Percentiles rank a stretch among this genome's conserved stretches.
These are phyloP conservation scores for Coleophora flavipennella DNA, from an alignment of 2,888 invertebrate species.

Conservation along the genomic window DNA sequence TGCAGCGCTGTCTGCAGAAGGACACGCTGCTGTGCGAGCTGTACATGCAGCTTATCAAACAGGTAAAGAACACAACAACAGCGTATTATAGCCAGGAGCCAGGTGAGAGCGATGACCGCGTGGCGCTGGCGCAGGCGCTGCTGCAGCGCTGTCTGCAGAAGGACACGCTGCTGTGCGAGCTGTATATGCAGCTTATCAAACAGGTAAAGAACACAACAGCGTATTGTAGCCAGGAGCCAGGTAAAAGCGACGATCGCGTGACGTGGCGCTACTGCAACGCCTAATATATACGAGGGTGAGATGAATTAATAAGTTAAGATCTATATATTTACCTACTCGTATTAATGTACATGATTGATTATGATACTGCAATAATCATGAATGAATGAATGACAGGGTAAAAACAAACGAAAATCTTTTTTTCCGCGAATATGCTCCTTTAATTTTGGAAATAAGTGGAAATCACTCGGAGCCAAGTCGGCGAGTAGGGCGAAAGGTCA, in stretches of 20 bases:
- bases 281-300: too few relatives aligned
- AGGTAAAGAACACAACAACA: constrained; percentile 59
- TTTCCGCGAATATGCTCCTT: too few relatives aligned
- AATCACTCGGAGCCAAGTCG: too few relatives aligned
- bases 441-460: too few relatives aligned
- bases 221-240: constrained; percentile 38
- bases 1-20: constrained; percentile 93
- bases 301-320: too few relatives aligned
- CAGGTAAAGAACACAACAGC: constrained; percentile 66
- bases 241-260: constrained; percentile 89
- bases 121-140: constrained; percentile 89
- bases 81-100: constrained; percentile 40
- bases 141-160: constrained; percentile 93
- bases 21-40: constrained; percentile 90
- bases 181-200: constrained; percentile 88
- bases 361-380: too few relatives aligned
- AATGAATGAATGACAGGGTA: too few relatives aligned
- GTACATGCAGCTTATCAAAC: constrained; percentile 93
- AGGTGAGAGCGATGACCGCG: constrained; percentile 87
- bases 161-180: constrained; percentile 88
- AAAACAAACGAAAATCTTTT: too few relatives aligned
- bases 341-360: too few relatives aligned
- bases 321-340: too few relatives aligned
- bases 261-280: constrained; percentile 87
- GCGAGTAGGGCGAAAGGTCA: too few relatives aligned